Evolutionary conservation across 2,888 invertebrate species (phyloP).

Genomic region (Hydrotaea cyrtoneurina): DNA sequence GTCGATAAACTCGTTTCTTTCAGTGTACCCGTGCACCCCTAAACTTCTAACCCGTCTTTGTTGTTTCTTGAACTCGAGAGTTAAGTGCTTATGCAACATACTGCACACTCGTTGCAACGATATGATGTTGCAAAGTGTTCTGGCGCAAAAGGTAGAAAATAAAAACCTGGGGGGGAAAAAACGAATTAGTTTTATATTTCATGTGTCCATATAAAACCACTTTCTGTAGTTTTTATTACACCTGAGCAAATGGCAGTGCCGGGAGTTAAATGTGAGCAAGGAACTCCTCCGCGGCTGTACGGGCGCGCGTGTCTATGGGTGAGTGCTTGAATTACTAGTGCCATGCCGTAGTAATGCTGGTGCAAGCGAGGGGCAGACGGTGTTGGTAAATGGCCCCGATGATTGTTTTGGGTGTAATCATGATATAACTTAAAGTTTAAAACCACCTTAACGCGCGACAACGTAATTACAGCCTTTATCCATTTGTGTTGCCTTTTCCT

Average conservation of each 20-base stretch:
- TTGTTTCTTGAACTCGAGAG: constrained; percentile 16
- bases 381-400: background rate
- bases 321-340: background rate
- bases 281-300: background rate
- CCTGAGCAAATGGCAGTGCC: constrained; percentile 38
- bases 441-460: constrained; percentile 56
- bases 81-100: constrained; percentile 3
- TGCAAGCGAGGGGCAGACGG: background rate
- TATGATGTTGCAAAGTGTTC: background rate
- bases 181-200: constrained; percentile 37
- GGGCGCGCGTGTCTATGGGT: background rate
- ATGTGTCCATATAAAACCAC: constrained; percentile 51
- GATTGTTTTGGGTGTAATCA: constrained; percentile 44
- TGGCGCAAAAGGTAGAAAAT: background rate
- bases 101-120: background rate
- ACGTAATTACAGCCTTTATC: constrained; percentile 56
- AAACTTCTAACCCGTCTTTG: background rate
- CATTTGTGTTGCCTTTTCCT: background rate
- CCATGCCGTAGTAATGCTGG: background rate
- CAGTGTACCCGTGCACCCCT: background rate
- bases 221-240: constrained; percentile 48
- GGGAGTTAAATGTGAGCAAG: background rate
- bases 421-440: constrained; percentile 51
- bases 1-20: no score
- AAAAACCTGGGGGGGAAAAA: background rate